Conservation (phyloP, 1,140 invertebrate genomes). For the Aphis gossypii region DNA sequence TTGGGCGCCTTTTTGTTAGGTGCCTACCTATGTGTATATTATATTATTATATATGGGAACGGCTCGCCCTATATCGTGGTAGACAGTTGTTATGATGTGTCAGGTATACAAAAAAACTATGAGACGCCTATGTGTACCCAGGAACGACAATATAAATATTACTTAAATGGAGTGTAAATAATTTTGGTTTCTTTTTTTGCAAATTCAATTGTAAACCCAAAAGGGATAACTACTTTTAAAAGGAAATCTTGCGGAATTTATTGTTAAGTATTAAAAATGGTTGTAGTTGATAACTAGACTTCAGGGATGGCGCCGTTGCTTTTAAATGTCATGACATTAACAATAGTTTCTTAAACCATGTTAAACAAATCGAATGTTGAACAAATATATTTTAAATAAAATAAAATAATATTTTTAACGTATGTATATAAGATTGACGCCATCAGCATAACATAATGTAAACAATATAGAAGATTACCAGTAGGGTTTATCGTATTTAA, state of each 20-base stretch:
- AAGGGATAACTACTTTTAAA: background rate
- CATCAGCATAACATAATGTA: background rate
- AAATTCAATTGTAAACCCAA: background rate
- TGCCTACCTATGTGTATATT: background rate
- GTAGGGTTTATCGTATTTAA: too few relatives aligned
- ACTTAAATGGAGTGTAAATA: background rate
- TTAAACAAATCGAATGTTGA: background rate
- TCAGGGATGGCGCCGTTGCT: constrained; percentile 14
- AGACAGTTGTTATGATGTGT: background rate
- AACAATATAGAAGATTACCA: background rate
- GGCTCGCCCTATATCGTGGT: background rate
- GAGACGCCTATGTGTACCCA: background rate
- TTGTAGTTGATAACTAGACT: background rate
- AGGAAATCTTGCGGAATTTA: background rate
- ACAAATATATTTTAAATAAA: background rate
- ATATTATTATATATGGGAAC: background rate
- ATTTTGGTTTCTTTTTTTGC: background rate
- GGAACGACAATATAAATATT: background rate
- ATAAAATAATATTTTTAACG: background rate
- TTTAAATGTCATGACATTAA: background rate
- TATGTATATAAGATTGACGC: background rate
- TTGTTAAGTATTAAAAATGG: constrained; percentile 22
- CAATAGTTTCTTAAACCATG: background rate
- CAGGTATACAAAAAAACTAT: background rate
- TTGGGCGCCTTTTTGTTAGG: constrained; percentile 4